Evolutionary conservation across 1,140 invertebrate species (phyloP).

Genomic region (Pogonus chalceus): DNA sequence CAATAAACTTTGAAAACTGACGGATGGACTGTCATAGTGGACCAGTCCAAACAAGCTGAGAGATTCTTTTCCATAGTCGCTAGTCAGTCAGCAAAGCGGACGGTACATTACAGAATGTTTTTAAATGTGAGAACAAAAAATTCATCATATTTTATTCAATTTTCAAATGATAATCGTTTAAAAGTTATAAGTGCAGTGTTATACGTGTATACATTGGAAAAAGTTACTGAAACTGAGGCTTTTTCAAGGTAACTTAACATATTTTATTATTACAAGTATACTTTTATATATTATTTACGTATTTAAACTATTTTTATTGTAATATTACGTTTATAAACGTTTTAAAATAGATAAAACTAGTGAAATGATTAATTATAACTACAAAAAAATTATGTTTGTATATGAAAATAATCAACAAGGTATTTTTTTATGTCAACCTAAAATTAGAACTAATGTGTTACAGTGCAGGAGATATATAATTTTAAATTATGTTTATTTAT

Average conservation of each 20-base stretch:
- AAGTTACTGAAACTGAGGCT: slow-evolving; percentile 21
- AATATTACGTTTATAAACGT: too few relatives aligned
- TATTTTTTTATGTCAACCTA: slow-evolving; percentile 18
- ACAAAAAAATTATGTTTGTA: neutral
- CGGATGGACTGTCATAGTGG: slow-evolving; percentile 21
- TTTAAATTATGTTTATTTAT: slow-evolving; percentile 5
- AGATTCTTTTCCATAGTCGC: slow-evolving; percentile 34
- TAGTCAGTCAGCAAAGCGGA: slow-evolving; percentile 31
- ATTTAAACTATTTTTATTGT: too few relatives aligned
- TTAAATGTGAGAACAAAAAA: slow-evolving; percentile 17
- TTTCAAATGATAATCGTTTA: slow-evolving; percentile 11
- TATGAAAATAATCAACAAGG: slow-evolving; percentile 1
- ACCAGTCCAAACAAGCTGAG: slow-evolving; percentile 36
- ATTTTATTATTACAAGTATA: too few relatives aligned
- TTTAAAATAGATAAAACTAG: too few relatives aligned
- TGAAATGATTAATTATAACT: neutral
- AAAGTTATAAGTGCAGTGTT: slow-evolving; percentile 18
- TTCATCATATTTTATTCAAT: neutral
- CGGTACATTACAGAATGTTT: slow-evolving; percentile 34
- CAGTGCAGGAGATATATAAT: slow-evolving; percentile 23
- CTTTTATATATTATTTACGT: too few relatives aligned
- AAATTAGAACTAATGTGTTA: slow-evolving; percentile 25
- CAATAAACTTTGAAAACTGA: neutral
- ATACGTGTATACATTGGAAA: slow-evolving; percentile 17
- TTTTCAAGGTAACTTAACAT: slow-evolving; percentile 33